Evolutionary conservation across 2,888 invertebrate genomes (phyloP).

Genomic region (Erebia aethiops): DNA sequence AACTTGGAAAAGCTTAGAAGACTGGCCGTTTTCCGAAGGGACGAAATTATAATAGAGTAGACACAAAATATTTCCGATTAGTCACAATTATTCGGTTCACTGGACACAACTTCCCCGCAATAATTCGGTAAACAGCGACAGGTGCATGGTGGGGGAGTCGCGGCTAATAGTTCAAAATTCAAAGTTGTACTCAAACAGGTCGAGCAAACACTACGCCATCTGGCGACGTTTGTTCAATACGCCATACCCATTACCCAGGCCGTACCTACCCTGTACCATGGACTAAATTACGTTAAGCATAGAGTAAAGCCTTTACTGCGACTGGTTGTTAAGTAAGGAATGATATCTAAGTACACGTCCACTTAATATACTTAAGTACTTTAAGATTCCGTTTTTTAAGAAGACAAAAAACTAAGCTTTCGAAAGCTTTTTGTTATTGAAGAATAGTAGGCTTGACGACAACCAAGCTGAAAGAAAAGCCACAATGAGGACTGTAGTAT

Average conservation of each 20-base stretch:
- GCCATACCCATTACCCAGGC: conserved; percentile 5
- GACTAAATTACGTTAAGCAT: too few species aligned
- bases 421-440: too few species aligned
- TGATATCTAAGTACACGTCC: neutral
- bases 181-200: conserved; percentile 74
- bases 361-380: too few species aligned
- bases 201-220: conserved; percentile 81
- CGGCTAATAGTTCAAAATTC: conserved; percentile 78
- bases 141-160: conserved; percentile 62
- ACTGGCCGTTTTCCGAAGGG: too few species aligned
- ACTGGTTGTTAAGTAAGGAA: neutral
- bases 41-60: too few species aligned
- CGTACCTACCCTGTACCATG: conserved; percentile 27
- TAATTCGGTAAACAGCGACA: conserved; percentile 64
- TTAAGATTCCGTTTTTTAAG: too few species aligned
- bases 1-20: too few species aligned
- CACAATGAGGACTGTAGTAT: too few species aligned
- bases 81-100: conserved; percentile 26
- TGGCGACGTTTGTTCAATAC: conserved; percentile 67
- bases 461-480: too few species aligned
- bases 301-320: conserved; percentile 36
- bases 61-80: conserved; percentile 8
- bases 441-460: too few species aligned
- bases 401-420: too few species aligned
- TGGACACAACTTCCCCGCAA: conserved; percentile 32